phyloP scores from a whole-genome alignment of 2,797 vertebrate species.

The Mus spretus region DNA sequence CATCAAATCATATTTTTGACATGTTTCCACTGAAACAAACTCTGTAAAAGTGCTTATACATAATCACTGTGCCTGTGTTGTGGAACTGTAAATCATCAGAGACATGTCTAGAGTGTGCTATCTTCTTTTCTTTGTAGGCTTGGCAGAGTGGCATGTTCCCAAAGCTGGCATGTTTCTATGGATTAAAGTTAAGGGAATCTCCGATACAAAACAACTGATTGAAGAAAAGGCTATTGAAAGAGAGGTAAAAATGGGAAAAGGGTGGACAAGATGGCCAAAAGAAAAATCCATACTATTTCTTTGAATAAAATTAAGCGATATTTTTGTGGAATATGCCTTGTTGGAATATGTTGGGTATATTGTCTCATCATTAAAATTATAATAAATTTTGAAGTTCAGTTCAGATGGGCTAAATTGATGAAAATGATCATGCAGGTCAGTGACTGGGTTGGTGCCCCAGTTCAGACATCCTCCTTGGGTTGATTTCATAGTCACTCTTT shows the following conservation, averaged over 20 bases:
- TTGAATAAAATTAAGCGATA: conserved; percentile 17
- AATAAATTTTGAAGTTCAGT: neutral
- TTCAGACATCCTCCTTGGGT: neutral
- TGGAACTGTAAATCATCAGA: neutral
- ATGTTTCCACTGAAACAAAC: neutral
- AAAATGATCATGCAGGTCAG: neutral
- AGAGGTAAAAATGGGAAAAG: conserved; percentile 86
- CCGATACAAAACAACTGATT: conserved; percentile 90
- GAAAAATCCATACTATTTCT: neutral
- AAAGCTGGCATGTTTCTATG: conserved; percentile 93
- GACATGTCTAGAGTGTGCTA: neutral
- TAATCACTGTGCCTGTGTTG: neutral
- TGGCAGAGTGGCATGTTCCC: conserved; percentile 92
- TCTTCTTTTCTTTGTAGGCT: conserved; percentile 81
- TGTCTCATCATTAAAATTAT: conserved; percentile 34
- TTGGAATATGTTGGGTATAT: neutral
- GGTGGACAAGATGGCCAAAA: neutral
- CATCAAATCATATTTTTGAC: conserved; percentile 14
- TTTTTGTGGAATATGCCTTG: neutral
- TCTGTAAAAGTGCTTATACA: neutral
- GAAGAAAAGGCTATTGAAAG: conserved; percentile 91
- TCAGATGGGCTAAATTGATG: neutral
- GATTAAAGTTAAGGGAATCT: conserved; percentile 92
- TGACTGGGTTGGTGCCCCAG: neutral
- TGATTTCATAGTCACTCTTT: neutral